Conservation (phyloP, 2,113 vertebrate genomes). For the Bombycilla garrulus region DNA sequence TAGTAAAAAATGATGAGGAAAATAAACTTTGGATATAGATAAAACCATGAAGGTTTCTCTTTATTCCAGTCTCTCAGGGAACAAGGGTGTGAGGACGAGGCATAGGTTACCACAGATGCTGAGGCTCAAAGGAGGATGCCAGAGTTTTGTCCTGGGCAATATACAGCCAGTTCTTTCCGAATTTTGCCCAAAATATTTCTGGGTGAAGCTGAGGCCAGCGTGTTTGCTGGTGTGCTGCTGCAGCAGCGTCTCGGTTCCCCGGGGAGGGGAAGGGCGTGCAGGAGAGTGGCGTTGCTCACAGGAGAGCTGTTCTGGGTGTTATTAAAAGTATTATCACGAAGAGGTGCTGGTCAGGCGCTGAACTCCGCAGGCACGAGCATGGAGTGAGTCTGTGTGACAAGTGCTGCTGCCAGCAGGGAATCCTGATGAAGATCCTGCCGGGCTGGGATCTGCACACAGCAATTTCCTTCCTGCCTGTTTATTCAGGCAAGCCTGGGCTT, state of each 20-base stretch:
- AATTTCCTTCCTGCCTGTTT: slow-evolving; percentile 14
- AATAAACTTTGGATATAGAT: not conserved
- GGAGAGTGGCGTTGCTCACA: rapidly evolving
- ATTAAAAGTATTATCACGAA: rapidly evolving
- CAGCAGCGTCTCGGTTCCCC: not conserved
- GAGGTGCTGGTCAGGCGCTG: not conserved
- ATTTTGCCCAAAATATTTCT: not conserved
- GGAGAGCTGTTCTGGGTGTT: not conserved
- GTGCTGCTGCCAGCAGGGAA: rapidly evolving
- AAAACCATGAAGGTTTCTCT: not conserved
- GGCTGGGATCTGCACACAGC: not conserved
- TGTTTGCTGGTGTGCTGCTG: rapidly evolving
- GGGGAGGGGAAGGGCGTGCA: not conserved
- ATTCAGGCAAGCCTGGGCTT: not conserved
- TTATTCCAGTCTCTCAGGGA: not conserved
- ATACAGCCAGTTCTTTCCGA: not conserved
- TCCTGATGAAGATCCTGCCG: not conserved
- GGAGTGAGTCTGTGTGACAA: not conserved
- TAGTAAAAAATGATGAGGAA: not conserved
- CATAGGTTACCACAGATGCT: not conserved
- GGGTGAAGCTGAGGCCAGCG: not conserved
- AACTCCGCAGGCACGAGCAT: rapidly evolving
- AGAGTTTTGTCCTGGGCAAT: not conserved
- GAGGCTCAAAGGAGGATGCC: not conserved
- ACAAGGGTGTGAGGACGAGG: not conserved